A percentile compares a stretch with the other conserved stretches of the same genome.
These are phyloP conservation scores for Hyperoplus immaculatus DNA, from an alignment of 2,797 vertebrate species.

Conservation along the genomic window DNA sequence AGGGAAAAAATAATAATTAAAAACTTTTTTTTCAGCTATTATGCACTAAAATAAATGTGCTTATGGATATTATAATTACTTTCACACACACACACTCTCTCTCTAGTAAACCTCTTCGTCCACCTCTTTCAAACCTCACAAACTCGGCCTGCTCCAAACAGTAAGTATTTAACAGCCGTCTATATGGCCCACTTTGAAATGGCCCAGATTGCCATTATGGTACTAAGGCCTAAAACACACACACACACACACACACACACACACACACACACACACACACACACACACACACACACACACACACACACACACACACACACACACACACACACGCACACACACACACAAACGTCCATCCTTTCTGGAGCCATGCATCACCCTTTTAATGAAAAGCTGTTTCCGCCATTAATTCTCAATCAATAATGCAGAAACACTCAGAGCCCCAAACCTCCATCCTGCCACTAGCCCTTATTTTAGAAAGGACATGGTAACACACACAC, in stretches of 20 bases:
- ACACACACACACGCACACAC: no score
- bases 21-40: no score
- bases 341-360: conserved; percentile 1
- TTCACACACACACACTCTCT: no score
- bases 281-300: no score
- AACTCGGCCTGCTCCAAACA: conserved; percentile 46
- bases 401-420: conserved; percentile 84
- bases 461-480: neutral
- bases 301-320: no score
- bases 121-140: conserved; percentile 34
- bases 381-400: conserved; percentile 81
- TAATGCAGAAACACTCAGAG: conserved; percentile 81
- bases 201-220: conserved; percentile 71
- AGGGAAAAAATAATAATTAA: no score
- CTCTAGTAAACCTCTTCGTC: neutral
- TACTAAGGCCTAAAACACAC: conserved; percentile 58
- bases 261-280: no score
- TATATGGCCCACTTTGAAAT: conserved; percentile 69
- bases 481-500: no score
- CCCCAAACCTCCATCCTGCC: conserved; percentile 71
- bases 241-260: no score
- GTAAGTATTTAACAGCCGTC: conserved; percentile 78
- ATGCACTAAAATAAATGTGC: no score
- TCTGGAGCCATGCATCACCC: conserved; percentile 71
- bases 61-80: no score